A percentile compares a stretch with the other conserved stretches of the same genome.
Evolutionary conservation across 2,113 vertebrate genomes (phyloP).

Genomic region (Cygnus buccinator): DNA sequence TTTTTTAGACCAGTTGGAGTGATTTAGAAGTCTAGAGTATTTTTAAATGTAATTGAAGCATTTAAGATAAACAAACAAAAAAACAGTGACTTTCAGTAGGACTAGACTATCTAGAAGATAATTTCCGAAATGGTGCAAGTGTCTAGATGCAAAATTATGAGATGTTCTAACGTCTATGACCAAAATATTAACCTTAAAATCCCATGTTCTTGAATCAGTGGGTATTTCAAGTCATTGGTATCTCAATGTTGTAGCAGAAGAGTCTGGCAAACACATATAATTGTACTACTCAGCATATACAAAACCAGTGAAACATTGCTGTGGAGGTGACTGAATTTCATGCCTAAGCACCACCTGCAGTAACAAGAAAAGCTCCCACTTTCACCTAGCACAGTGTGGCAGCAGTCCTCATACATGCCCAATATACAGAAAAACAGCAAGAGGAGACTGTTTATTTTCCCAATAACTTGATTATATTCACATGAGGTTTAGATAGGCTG

Average conservation of each 20-base stretch:
- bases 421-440: accelerated
- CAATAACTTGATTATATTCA: background rate
- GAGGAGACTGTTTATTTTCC: background rate
- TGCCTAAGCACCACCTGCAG: background rate
- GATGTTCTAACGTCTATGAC: background rate
- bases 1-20: background rate
- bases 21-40: background rate
- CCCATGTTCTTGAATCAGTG: background rate
- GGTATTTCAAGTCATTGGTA: background rate
- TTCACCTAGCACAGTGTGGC: background rate
- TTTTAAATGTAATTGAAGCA: background rate
- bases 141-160: background rate
- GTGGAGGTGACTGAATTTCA: background rate
- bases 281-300: background rate
- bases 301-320: background rate
- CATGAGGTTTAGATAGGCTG: background rate
- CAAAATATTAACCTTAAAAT: background rate
- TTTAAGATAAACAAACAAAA: background rate
- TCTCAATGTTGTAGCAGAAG: background rate
- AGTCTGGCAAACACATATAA: background rate
- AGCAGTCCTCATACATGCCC: background rate
- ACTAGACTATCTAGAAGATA: background rate
- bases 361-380: background rate
- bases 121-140: background rate
- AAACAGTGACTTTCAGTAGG: background rate